Percentiles rank a stretch among this genome's conserved stretches.
Evolutionary conservation across 2,888 invertebrate species (phyloP).

Genomic region (Eristalis arbustorum): DNA sequence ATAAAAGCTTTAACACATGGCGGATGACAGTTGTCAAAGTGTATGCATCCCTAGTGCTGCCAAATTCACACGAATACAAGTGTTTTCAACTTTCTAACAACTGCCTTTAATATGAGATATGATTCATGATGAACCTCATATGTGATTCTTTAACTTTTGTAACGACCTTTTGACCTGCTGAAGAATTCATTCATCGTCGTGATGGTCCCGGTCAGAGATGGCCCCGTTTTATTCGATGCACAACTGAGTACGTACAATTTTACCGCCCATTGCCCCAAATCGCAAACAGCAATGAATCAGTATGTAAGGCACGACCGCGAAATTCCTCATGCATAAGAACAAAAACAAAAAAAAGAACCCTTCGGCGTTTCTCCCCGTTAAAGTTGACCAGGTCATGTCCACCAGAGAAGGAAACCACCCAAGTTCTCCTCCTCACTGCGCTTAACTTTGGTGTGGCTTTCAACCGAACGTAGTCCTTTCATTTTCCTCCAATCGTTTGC

Average conservation of each 20-base stretch:
- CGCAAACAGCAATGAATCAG: neutral
- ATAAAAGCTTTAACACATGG: no score
- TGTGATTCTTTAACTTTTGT: neutral
- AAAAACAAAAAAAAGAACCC: neutral
- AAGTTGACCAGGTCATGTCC: neutral
- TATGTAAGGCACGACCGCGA: neutral
- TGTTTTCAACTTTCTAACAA: no score
- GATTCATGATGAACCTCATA: no score
- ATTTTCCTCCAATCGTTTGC: neutral
- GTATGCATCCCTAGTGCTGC: no score
- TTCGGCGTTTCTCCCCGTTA: neutral
- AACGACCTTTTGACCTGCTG: neutral
- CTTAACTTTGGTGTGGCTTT: neutral
- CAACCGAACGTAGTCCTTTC: constrained; percentile 16
- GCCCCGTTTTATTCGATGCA: neutral
- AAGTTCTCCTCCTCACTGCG: neutral
- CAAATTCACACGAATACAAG: no score
- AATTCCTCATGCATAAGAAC: neutral
- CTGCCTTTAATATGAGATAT: no score
- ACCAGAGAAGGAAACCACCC: neutral
- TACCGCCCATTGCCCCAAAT: neutral
- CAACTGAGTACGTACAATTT: neutral
- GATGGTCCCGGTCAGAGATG: neutral
- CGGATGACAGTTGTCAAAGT: no score
- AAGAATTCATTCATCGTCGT: neutral